Percentiles rank a stretch among this genome's conserved stretches.
Evolutionary conservation across 2,797 vertebrate genomes (phyloP).

Genomic region (Threskiornis aethiopicus): DNA sequence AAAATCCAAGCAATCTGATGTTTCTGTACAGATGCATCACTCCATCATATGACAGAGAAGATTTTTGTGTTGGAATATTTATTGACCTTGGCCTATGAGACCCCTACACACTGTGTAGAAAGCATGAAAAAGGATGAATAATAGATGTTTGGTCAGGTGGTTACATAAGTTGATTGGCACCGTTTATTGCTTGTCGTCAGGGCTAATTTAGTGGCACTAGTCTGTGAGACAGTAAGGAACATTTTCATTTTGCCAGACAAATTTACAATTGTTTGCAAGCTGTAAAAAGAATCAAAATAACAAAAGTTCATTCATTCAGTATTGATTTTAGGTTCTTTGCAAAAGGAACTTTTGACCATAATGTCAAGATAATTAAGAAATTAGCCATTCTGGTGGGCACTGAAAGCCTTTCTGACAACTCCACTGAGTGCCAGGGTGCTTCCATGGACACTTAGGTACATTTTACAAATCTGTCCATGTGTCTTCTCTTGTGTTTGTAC

Average conservation of each 20-base stretch:
- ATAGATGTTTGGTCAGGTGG: slow-evolving; percentile 51
- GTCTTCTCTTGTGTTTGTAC: neutral
- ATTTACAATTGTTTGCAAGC: neutral
- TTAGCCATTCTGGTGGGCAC: neutral
- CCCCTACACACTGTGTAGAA: slow-evolving; percentile 21
- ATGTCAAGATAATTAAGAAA: neutral
- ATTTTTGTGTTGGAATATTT: slow-evolving; percentile 32
- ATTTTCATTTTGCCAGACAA: neutral
- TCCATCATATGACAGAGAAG: neutral
- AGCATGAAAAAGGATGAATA: slow-evolving; percentile 55
- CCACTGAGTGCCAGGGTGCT: neutral
- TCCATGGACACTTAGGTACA: neutral
- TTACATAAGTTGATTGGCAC: slow-evolving; percentile 41
- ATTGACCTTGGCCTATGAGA: slow-evolving; percentile 38
- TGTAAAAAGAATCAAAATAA: neutral
- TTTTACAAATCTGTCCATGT: neutral
- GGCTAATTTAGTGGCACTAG: slow-evolving; percentile 9
- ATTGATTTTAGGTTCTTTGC: neutral
- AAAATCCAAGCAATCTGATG: neutral
- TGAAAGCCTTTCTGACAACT: neutral
- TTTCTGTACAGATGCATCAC: neutral
- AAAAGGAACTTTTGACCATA: neutral
- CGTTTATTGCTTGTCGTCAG: slow-evolving; percentile 36
- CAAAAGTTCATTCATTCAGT: neutral
- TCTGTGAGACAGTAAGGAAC: neutral